Percentiles rank a stretch among this genome's conserved stretches.
Conservation (phyloP, 2,888 invertebrate species). For the Pristionchus arcanus region DNA sequence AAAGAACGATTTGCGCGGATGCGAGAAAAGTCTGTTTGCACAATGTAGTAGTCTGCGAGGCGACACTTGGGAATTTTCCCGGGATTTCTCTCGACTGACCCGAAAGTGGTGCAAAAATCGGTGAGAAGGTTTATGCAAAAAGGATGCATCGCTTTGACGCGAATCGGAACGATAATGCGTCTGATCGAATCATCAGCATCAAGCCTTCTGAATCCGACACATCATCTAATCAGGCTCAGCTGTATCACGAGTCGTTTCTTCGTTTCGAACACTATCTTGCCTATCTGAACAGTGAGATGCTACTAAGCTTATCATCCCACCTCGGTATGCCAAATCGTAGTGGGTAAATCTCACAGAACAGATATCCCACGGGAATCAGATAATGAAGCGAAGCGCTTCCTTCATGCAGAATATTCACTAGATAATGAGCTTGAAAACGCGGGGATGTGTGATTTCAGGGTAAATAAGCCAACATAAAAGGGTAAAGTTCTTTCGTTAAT, state of each 20-base stretch:
- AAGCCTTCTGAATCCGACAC: background rate
- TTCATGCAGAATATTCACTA: background rate
- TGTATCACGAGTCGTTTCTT: background rate
- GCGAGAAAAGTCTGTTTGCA: background rate
- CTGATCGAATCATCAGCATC: background rate
- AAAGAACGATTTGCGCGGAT: background rate
- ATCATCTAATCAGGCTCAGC: background rate
- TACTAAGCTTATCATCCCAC: background rate
- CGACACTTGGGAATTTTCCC: background rate
- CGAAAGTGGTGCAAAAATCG: too few relatives aligned
- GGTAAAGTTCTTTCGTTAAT: too few relatives aligned
- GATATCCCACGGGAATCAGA: background rate
- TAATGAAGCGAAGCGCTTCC: background rate
- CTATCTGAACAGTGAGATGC: too few relatives aligned
- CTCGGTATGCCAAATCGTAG: background rate
- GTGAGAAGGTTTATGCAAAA: background rate
- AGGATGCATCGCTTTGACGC: background rate
- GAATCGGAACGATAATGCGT: background rate
- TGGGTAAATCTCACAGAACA: background rate
- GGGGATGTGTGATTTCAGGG: background rate
- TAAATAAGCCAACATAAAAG: too few relatives aligned
- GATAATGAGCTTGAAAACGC: background rate
- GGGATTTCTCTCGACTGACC: background rate
- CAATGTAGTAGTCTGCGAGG: constrained; percentile 10
- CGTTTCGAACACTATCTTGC: too few relatives aligned